phyloP scores from a whole-genome alignment of 2,888 invertebrate species.

The Phengaris arion region DNA sequence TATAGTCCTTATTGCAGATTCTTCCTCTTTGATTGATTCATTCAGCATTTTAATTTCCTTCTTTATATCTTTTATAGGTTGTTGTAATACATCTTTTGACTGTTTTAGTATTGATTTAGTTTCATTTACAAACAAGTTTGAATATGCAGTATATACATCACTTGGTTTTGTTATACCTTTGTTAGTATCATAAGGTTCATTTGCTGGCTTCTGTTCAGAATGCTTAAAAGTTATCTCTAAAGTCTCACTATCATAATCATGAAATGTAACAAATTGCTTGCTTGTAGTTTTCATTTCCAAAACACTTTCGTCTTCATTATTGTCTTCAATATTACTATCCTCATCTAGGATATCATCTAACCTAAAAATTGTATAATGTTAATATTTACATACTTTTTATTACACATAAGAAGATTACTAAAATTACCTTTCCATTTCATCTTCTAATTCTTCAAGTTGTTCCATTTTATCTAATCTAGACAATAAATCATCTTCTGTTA shows the following conservation, averaged over 20 bases:
- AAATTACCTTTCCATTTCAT: slow-evolving; percentile 76
- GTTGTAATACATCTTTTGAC: slow-evolving; percentile 50
- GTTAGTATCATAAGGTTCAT: slow-evolving; percentile 49
- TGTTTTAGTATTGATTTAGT: slow-evolving; percentile 67
- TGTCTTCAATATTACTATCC: slow-evolving; percentile 44
- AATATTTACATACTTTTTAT: neutral
- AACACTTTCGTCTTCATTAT: slow-evolving; percentile 37
- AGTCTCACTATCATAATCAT: slow-evolving; percentile 62
- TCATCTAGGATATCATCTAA: slow-evolving; percentile 57
- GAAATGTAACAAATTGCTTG: slow-evolving; percentile 64
- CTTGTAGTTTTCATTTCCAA: slow-evolving; percentile 38
- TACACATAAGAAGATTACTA: neutral
- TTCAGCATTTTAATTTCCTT: slow-evolving; percentile 32
- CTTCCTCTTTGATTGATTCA: slow-evolving; percentile 23
- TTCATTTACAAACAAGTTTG: slow-evolving; percentile 50
- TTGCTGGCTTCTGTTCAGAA: slow-evolving; percentile 49
- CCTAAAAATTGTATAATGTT: slow-evolving; percentile 42
- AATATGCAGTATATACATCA: slow-evolving; percentile 63
- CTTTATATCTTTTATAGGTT: slow-evolving; percentile 26
- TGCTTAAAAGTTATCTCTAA: slow-evolving; percentile 63
- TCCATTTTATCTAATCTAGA: slow-evolving; percentile 77
- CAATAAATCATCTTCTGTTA: slow-evolving; percentile 66
- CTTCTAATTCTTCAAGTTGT: slow-evolving; percentile 73
- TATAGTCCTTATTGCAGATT: slow-evolving; percentile 46
- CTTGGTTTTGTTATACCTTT: slow-evolving; percentile 65